Evolutionary conservation across 2,113 vertebrate genomes (phyloP), one percentile per base, ranked within the genome.

Genomic region (Bostrychus sinensis): DNA sequence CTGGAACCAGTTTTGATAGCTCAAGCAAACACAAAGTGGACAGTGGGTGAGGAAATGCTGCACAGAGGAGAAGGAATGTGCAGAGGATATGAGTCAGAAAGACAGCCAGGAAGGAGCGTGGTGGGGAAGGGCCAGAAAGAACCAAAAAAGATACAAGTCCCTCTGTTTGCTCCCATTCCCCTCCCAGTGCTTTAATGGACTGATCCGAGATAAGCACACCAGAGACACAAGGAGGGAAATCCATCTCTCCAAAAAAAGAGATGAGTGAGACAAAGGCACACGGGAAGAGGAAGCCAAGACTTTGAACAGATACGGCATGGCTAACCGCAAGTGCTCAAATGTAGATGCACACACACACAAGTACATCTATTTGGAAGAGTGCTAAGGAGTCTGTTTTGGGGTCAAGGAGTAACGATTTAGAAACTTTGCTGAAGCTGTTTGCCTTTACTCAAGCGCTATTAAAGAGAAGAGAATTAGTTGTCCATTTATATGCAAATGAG

Each of bases 401-500:
- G 69, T 75, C 72, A 72, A 60, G 58, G 2, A 39, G 25, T 43
- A 19, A 17, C 62, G 60, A 45, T 26, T 9, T 6, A 4, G 10
- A 78, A 77, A 82, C 50, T 73, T 71, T 22, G 16, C 59, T 1
- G 56, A 70, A 60, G 17, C 53, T 7, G 13, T 56, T 66, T 75
- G 48, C 51, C 26, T 66, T 64, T 66, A 56, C 36, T 63, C 74
- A 56, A 61, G 78, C 20, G 25, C 48, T 43, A 70, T 66, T 72
- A 81, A 70, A 64, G 26, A 62, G 32, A 42, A 71, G 28, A 69
- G 56, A 87, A 80, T 77, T 72, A 77, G 64, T 45, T 43, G 64
- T 48, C 57, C 56, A 88, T 88, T 87, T 90, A 83, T 77, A 87
- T 90, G 87, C 86, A 87, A 87, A 87, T 90, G 26, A 81, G 58